Base-by-base conservation (phyloP, 2,888 invertebrate genomes). In the Sialis lutaria region DNA sequence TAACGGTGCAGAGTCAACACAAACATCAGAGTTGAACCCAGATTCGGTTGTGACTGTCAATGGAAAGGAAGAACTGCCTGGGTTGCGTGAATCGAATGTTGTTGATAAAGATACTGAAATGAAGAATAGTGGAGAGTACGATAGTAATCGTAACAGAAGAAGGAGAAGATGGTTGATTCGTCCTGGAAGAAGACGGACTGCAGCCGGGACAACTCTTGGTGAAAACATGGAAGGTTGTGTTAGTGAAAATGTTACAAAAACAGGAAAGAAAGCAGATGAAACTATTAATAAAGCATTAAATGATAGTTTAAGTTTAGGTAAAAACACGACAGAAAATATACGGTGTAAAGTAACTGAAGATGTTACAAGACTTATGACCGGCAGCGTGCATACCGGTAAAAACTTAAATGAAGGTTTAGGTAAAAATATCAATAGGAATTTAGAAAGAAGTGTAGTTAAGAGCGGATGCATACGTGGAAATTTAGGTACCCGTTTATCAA, bases 51-150 rank as follows among this genome's bases (percentile, higher is more conserved):
- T 74, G 22, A 71, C 68, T 30, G 78, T 77, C 33, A 74, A 79
- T 54, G 82, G 82, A 9, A 76, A 74, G 58, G 83, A 82, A 60
- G 84, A 83, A 64, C 62, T 81, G 54, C 81, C 82, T 1, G 70
- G 73, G 47, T 61, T 60, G 33, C 65, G 69, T 54, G 65, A 67
- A 31, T 32, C 40, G 7, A 22, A 30, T 4, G 10, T 8, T 37
- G 31, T 44, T 32, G 47, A 32, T 37, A 12, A 10, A 6, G 33
- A 33, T 4, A 12, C 6, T 12, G 44, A 34, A 6, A 10, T 12
- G 4, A 42, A 42, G 8, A 30, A 42, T 22, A 13, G 30, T 12
- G 22, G 13, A 6, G 31, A 12, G 8, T 32, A 32, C 9, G 33
- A 42, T 42, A 12, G 12, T 30, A 44, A 44, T 12, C n/a, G 34